Conservation (phyloP, 2,113 vertebrate genomes). For the Nyctibius bracteatus region DNA sequence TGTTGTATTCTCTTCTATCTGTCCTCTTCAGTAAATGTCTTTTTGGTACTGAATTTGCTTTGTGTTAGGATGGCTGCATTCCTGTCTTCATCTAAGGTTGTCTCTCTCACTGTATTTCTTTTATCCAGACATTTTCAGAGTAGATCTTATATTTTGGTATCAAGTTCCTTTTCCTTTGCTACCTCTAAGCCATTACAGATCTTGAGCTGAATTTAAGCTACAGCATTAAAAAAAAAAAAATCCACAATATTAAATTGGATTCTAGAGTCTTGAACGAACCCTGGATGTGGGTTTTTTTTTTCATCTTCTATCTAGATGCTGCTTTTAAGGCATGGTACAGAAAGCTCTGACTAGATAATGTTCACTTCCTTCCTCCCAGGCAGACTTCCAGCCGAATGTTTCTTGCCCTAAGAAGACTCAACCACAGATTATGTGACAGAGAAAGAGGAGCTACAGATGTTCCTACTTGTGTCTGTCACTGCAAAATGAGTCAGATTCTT, state of each 20-base stretch:
- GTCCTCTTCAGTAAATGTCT: neutral
- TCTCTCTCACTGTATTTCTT: neutral
- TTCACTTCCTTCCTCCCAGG: neutral
- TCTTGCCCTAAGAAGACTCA: neutral
- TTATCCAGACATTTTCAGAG: neutral
- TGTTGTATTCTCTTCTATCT: neutral
- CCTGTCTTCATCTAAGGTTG: neutral
- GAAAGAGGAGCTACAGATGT: neutral
- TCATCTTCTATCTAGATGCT: neutral
- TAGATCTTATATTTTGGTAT: neutral
- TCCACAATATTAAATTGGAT: neutral
- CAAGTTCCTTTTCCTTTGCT: neutral
- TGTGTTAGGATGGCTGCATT: neutral
- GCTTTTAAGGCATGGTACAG: neutral
- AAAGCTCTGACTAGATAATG: neutral
- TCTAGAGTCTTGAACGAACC: neutral
- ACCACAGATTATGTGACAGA: neutral
- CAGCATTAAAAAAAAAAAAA: neutral
- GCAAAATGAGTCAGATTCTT: slow-evolving; percentile 1
- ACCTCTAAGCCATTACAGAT: neutral
- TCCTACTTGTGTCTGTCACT: neutral
- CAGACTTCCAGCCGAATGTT: neutral
- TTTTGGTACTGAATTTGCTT: neutral
- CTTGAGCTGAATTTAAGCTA: neutral
- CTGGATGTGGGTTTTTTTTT: neutral